These are phyloP conservation scores for Andrena minutula DNA, from an alignment of 2,888 invertebrate species.

Conservation along the genomic window DNA sequence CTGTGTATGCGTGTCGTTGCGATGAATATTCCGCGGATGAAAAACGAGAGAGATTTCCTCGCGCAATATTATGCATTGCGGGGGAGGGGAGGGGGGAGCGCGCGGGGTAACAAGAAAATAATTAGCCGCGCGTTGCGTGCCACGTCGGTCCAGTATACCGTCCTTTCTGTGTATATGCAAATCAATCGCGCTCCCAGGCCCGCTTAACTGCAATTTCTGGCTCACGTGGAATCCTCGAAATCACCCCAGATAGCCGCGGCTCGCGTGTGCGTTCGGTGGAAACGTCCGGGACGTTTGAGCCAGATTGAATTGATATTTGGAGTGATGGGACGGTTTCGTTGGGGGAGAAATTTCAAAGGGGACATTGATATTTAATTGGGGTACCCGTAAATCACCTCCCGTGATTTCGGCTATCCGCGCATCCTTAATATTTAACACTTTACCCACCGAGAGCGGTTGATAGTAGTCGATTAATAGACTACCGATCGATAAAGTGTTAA, in stretches of 20 bases:
- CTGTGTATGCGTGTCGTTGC: not conserved
- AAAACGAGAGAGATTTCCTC: slow-evolving; percentile 66
- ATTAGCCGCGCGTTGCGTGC: slow-evolving; percentile 81
- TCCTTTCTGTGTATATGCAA: slow-evolving; percentile 68
- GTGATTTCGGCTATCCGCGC: too few relatives aligned
- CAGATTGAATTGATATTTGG: not conserved
- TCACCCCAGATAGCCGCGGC: slow-evolving; percentile 1
- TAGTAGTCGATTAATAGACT: too few relatives aligned
- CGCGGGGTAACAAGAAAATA: slow-evolving; percentile 77
- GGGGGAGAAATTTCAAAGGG: too few relatives aligned
- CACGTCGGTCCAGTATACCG: slow-evolving; percentile 64
- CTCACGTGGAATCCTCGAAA: slow-evolving; percentile 33
- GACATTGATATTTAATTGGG: too few relatives aligned
- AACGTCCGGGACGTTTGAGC: not conserved
- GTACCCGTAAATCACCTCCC: too few relatives aligned
- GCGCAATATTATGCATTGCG: slow-evolving; percentile 43
- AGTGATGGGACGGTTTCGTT: too few relatives aligned
- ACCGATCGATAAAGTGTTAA: too few relatives aligned
- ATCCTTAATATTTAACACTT: too few relatives aligned
- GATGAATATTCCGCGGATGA: slow-evolving; percentile 67
- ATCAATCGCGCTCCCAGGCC: slow-evolving; percentile 52
- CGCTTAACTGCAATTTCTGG: slow-evolving; percentile 20
- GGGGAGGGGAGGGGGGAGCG: slow-evolving; percentile 23
- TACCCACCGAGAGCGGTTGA: too few relatives aligned
- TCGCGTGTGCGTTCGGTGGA: slow-evolving; percentile 6